These are phyloP conservation scores for Hydrolagus affinis DNA, from an alignment of 2,113 vertebrate genomes.

Conservation along the genomic window DNA sequence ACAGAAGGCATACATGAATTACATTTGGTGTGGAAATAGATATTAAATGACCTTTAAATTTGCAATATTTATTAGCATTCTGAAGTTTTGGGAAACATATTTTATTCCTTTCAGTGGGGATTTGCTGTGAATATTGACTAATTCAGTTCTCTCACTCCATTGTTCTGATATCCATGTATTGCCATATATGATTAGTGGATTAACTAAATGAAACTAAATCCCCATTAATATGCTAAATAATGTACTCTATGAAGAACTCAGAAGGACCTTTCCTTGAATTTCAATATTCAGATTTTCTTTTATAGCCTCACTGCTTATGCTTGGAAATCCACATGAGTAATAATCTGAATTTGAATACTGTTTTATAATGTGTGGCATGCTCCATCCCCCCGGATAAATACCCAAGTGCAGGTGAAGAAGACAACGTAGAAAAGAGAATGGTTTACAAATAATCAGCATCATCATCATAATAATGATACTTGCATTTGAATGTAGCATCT, in stretches of 20 bases:
- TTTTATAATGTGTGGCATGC: conserved; percentile 3
- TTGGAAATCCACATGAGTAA: background rate
- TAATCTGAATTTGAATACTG: background rate
- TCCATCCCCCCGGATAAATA: background rate
- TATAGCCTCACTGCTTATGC: background rate
- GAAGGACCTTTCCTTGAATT: conserved; percentile 15
- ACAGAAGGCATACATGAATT: background rate
- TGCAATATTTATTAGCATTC: conserved; percentile 14
- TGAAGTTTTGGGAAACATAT: conserved; percentile 5
- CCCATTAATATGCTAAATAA: conserved; percentile 29
- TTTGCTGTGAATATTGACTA: conserved; percentile 19
- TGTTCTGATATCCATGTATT: conserved; percentile 20
- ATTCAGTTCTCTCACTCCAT: conserved; percentile 1
- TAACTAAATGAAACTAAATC: conserved; percentile 30
- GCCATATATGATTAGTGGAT: conserved; percentile 16
- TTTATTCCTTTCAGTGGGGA: conserved; percentile 8
- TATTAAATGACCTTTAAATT: conserved; percentile 25
- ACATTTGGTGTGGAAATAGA: background rate
- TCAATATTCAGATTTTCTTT: conserved; percentile 19
- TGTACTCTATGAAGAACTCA: conserved; percentile 23
- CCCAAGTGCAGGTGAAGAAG: background rate
- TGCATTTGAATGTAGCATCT: too few species aligned
- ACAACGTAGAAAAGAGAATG: background rate
- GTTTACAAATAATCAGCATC: background rate
- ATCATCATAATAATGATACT: too few species aligned